Base-by-base conservation (phyloP, 2,113 vertebrate species). In the Coreoperca whiteheadi region DNA sequence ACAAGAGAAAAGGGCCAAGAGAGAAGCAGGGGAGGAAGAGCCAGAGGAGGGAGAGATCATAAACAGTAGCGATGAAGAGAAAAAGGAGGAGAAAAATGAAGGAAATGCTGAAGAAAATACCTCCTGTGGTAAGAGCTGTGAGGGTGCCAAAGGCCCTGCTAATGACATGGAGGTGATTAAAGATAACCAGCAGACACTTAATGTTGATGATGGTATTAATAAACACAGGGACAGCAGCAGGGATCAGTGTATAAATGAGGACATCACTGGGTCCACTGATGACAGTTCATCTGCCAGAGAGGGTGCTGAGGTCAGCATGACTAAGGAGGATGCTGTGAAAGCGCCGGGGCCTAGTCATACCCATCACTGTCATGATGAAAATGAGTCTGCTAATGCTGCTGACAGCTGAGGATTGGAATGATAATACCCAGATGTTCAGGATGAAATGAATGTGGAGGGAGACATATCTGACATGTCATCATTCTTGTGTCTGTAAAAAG, bases 31-130 rank as follows among this genome's bases (percentile, higher is more conserved):
- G 8, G 32, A 81, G 0, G 87, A 82, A 6, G 93, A 89, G 8
- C 41, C 67, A 25, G 95, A 96, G 83, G 95, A 96, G 9, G 95
- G 95, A 16, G 95, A 96, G 89, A 66, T 96, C 21, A 9, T 2
- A 11, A 91, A 91, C 65, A 89, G 88, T 57, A 92, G 88, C 59
- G 92, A 92, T 20, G 93, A 92, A 9, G 92, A 92, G 1, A 57
- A 79, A 5, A 79, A 85, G 20, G 46, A 82, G 16, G 83, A 87
- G 21, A 41, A 82, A 15, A 57, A 57, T 4, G 41, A 79, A 8
- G n/a, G 20, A 48, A 23, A 54, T 4, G 10, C 21, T 16, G 41
- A 30, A 14, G 65, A 70, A 46, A 77, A 63, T 25, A 39, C 2
- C 20, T 16, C 30, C 18, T 46, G n/a, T 46, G 43, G 11, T 23